These are phyloP conservation scores for Bombus huntii DNA, from an alignment of 1,140 invertebrate species.

Conservation along the genomic window DNA sequence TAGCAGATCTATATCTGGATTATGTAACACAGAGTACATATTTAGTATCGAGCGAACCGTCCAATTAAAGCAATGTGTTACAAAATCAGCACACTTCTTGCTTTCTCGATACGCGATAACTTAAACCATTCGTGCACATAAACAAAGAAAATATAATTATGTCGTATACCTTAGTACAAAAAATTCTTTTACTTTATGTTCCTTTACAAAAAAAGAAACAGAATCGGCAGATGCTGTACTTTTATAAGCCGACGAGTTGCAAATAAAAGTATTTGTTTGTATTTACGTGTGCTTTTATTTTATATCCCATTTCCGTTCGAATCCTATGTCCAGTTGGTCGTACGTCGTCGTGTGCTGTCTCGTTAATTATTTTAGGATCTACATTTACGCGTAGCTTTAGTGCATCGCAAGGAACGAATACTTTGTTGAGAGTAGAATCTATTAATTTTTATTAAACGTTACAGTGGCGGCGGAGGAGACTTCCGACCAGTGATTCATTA, in stretches of 20 bases:
- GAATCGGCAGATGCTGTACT: conserved; percentile 56
- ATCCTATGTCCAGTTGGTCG: conserved; percentile 74
- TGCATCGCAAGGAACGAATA: neutral
- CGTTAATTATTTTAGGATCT: neutral
- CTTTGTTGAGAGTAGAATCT: neutral
- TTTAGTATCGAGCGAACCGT: neutral
- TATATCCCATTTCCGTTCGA: conserved; percentile 68
- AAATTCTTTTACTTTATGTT: neutral
- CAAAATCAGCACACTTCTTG: conserved; percentile 63
- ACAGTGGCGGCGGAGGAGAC: conserved; percentile 88
- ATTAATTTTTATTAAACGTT: conserved; percentile 69
- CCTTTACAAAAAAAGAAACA: conserved; percentile 5
- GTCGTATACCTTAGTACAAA: conserved; percentile 4
- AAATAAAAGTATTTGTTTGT: conserved; percentile 74
- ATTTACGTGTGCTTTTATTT: conserved; percentile 72
- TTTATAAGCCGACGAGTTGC: conserved; percentile 62
- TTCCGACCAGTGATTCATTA: conserved; percentile 94
- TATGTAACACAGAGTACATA: conserved; percentile 50
- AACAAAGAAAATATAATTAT: conserved; percentile 1
- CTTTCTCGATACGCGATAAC: neutral
- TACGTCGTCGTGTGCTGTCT: conserved; percentile 13
- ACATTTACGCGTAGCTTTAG: neutral
- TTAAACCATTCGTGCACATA: neutral
- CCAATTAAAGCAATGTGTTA: conserved; percentile 48
- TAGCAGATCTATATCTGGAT: conserved; percentile 61